These are phyloP conservation scores for Daubentonia madagascariensis DNA, from an alignment of 2,113 vertebrate species.

Conservation along the genomic window DNA sequence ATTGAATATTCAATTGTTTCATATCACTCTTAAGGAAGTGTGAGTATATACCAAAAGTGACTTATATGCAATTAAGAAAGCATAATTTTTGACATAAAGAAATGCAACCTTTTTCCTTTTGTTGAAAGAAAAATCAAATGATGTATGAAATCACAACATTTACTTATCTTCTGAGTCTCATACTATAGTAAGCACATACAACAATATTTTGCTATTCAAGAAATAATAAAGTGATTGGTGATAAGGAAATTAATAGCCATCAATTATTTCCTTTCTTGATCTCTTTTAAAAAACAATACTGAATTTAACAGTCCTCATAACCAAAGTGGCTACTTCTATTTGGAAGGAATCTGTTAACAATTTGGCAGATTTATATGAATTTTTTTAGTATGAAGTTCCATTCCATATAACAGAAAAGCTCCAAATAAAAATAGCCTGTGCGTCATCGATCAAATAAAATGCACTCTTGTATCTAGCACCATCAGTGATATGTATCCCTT, in stretches of 20 bases:
- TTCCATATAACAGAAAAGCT: neutral
- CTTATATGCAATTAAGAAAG: conserved; percentile 49
- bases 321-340: neutral
- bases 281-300: neutral
- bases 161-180: neutral
- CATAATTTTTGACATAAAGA: conserved; percentile 42
- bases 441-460: neutral
- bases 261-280: neutral
- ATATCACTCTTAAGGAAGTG: conserved; percentile 81
- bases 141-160: neutral
- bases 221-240: neutral
- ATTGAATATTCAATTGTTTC: conserved; percentile 78
- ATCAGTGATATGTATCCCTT: neutral
- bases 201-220: neutral
- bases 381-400: neutral
- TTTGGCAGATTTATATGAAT: neutral
- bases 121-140: neutral
- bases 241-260: neutral
- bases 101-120: conserved; percentile 29
- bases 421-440: neutral
- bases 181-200: neutral
- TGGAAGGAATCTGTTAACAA: neutral
- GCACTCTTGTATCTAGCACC: neutral
- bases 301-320: neutral
- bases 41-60: conserved; percentile 58